These are phyloP conservation scores for Raja brachyura DNA, from an alignment of 2,113 vertebrate species.

Conservation along the genomic window DNA sequence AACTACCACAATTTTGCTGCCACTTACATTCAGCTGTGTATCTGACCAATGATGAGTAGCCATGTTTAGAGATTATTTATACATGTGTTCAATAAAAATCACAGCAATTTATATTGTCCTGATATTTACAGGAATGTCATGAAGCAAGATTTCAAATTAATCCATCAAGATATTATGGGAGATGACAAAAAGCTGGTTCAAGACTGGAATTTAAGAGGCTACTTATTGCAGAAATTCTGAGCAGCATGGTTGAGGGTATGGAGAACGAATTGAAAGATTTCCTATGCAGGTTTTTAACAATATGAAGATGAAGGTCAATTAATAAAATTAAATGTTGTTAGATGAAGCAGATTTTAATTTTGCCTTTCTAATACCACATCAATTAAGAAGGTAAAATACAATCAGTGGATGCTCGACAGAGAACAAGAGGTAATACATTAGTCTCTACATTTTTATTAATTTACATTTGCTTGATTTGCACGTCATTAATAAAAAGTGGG, in stretches of 20 bases:
- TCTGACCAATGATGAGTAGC: background rate
- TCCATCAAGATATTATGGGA: no score
- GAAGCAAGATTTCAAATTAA: no score
- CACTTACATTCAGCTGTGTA: background rate
- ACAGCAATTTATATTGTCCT: no score
- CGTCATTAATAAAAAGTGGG: background rate
- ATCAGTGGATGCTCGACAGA: background rate
- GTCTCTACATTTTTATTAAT: no score
- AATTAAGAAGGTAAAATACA: background rate
- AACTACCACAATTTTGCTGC: no score
- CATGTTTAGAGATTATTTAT: background rate
- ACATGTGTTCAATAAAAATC: background rate
- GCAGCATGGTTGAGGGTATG: no score
- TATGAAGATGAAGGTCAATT: background rate
- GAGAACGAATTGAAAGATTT: background rate
- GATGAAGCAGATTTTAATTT: background rate
- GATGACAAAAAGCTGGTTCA: no score
- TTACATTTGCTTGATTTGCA: no score
- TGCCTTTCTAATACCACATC: no score
- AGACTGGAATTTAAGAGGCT: no score
- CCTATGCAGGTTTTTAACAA: background rate
- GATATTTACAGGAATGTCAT: no score
- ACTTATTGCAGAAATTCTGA: no score
- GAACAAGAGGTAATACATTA: background rate
- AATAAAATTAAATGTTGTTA: background rate